phyloP scores from a whole-genome alignment of 2,888 invertebrate genomes.

The Hydraecia micacea region DNA sequence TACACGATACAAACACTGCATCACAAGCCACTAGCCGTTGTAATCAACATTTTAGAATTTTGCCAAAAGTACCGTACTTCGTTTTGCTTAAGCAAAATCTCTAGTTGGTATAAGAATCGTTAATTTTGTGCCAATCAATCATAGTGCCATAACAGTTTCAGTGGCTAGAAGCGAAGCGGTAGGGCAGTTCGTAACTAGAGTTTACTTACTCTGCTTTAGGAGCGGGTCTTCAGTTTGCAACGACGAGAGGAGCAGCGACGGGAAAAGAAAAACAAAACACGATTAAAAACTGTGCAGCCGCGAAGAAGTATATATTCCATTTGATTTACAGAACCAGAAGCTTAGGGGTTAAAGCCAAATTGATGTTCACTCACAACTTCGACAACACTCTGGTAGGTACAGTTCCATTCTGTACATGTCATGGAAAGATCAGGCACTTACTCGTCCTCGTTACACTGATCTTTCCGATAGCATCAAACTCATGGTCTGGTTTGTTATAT shows the following conservation, averaged over 20 bases:
- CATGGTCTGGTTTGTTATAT: slow-evolving; percentile 71
- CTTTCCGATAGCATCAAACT: slow-evolving; percentile 69
- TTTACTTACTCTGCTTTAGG: slow-evolving; percentile 92
- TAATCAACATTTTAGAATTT: slow-evolving; percentile 75
- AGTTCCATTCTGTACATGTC: slow-evolving; percentile 58
- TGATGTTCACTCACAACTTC: slow-evolving; percentile 62
- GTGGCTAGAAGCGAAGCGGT: slow-evolving; percentile 85
- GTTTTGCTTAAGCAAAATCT: slow-evolving; percentile 69
- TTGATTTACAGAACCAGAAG: slow-evolving; percentile 76
- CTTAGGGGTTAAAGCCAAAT: slow-evolving; percentile 76
- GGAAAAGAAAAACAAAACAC: slow-evolving; percentile 79
- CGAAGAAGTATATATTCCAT: slow-evolving; percentile 66
- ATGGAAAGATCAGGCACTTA: slow-evolving; percentile 76
- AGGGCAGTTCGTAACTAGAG: slow-evolving; percentile 65
- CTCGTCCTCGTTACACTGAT: slow-evolving; percentile 74
- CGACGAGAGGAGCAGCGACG: slow-evolving; percentile 82
- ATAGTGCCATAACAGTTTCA: slow-evolving; percentile 76
- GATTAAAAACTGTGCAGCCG: slow-evolving; percentile 77
- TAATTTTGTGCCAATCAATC: slow-evolving; percentile 82
- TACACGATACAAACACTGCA: slow-evolving; percentile 82
- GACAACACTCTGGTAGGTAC: slow-evolving; percentile 62
- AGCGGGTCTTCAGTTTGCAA: slow-evolving; percentile 91
- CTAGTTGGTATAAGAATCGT: slow-evolving; percentile 67
- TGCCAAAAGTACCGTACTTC: slow-evolving; percentile 59
- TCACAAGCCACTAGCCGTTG: slow-evolving; percentile 75